These are phyloP conservation scores for Esox niger DNA, from an alignment of 2,113 vertebrate genomes.

Conservation along the genomic window DNA sequence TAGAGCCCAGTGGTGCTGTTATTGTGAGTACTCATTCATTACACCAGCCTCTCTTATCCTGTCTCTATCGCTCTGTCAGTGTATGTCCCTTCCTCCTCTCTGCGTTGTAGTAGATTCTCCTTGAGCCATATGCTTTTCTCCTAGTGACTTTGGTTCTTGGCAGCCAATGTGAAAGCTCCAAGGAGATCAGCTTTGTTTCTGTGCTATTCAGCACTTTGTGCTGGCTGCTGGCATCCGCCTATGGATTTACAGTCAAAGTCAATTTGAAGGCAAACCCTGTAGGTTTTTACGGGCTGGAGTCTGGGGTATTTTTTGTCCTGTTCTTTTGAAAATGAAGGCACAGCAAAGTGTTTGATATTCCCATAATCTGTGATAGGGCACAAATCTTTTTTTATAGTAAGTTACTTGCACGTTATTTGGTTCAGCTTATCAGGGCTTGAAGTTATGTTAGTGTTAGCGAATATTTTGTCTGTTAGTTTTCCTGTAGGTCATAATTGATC, in stretches of 20 bases:
- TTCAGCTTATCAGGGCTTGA: background rate
- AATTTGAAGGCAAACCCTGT: constrained; percentile 16
- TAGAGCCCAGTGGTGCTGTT: background rate
- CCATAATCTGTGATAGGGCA: background rate
- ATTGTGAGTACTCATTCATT: background rate
- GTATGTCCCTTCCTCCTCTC: background rate
- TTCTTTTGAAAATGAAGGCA: background rate
- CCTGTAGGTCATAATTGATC: too few relatives aligned
- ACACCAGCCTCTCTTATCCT: constrained; percentile 5
- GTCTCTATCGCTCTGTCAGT: background rate
- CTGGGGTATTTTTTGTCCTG: background rate
- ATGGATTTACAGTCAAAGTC: constrained; percentile 17
- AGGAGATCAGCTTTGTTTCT: constrained; percentile 8
- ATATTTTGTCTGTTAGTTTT: too few relatives aligned
- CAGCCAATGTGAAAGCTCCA: constrained; percentile 1
- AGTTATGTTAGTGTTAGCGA: too few relatives aligned
- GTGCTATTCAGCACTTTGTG: background rate
- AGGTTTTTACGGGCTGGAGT: background rate
- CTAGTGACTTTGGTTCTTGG: constrained; percentile 13
- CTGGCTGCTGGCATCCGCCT: background rate
- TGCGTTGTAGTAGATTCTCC: background rate
- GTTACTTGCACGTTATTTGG: background rate
- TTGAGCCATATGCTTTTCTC: constrained; percentile 9
- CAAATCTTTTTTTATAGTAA: background rate
- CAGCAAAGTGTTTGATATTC: background rate